phyloP scores from a whole-genome alignment of 2,888 invertebrate genomes.

The Morpho achilles region DNA sequence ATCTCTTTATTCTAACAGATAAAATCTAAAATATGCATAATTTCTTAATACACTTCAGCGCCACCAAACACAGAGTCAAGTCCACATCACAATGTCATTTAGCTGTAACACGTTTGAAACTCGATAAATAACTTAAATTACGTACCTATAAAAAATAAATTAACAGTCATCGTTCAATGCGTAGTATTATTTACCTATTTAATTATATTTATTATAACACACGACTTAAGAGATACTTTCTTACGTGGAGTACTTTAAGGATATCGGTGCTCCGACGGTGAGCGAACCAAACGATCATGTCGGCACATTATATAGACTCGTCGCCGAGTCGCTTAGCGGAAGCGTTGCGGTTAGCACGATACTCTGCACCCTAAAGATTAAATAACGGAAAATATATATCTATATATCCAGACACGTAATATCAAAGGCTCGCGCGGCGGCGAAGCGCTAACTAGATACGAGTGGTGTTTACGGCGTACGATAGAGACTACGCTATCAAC shows the following conservation, averaged over 20 bases:
- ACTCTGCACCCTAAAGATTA: conserved; percentile 72
- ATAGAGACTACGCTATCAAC: conserved; percentile 3
- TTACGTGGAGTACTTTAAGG: conserved; percentile 74
- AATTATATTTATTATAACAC: conserved; percentile 59
- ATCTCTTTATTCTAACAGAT: conserved; percentile 4
- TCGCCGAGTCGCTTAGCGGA: conserved; percentile 66
- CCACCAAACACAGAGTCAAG: conserved; percentile 7
- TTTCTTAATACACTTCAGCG: conserved; percentile 7
- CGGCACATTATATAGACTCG: conserved; percentile 53
- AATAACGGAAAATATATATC: conserved; percentile 61
- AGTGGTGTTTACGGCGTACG: conserved; percentile 17
- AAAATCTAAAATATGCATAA: conserved; percentile 5
- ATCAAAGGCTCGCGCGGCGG: conserved; percentile 27
- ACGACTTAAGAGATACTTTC: conserved; percentile 59
- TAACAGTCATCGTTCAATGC: conserved; percentile 75
- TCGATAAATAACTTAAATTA: conserved; percentile 73
- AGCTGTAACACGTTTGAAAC: conserved; percentile 54
- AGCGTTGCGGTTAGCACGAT: conserved; percentile 73
- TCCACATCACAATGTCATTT: conserved; percentile 41
- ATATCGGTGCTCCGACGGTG: conserved; percentile 52
- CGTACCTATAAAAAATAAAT: conserved; percentile 68
- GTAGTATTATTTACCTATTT: conserved; percentile 63
- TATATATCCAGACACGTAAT: conserved; percentile 56
- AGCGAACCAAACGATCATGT: conserved; percentile 44
- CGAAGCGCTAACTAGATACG: conserved; percentile 28